Conservation (phyloP, 2,888 invertebrate genomes). For the Calliphora vomitoria region DNA sequence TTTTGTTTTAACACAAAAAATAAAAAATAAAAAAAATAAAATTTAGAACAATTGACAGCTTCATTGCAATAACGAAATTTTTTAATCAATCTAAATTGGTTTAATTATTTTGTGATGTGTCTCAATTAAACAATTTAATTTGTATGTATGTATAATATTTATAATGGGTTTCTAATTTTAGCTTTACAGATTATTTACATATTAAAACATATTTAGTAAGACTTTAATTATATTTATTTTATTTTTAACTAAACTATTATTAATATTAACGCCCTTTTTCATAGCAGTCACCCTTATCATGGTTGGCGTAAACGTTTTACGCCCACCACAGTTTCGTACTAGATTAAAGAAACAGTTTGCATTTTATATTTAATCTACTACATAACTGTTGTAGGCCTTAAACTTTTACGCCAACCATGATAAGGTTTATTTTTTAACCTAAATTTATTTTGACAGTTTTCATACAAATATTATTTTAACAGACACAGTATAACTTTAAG, state of each 20-base stretch:
- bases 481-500: no score
- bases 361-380: no score
- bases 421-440: no score
- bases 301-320: no score
- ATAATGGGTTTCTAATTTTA: slow-evolving; percentile 6
- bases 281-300: no score
- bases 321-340: no score
- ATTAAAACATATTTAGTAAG: background rate
- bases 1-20: slow-evolving; percentile 30
- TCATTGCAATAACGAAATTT: slow-evolving; percentile 68
- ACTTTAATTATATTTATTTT: background rate
- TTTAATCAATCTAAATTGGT: slow-evolving; percentile 36
- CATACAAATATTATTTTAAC: no score
- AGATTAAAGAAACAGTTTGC: no score
- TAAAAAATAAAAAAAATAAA: slow-evolving; percentile 27
- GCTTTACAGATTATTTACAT: background rate
- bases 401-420: no score
- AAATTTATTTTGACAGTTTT: no score
- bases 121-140: slow-evolving; percentile 7
- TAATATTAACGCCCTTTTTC: background rate
- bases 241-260: background rate
- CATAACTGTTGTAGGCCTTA: no score
- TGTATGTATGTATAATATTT: slow-evolving; percentile 12
- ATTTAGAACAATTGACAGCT: slow-evolving; percentile 52
- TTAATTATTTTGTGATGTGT: slow-evolving; percentile 49